Conservation (phyloP, 1,140 invertebrate genomes). For the Drosophila trapezifrons region DNA sequence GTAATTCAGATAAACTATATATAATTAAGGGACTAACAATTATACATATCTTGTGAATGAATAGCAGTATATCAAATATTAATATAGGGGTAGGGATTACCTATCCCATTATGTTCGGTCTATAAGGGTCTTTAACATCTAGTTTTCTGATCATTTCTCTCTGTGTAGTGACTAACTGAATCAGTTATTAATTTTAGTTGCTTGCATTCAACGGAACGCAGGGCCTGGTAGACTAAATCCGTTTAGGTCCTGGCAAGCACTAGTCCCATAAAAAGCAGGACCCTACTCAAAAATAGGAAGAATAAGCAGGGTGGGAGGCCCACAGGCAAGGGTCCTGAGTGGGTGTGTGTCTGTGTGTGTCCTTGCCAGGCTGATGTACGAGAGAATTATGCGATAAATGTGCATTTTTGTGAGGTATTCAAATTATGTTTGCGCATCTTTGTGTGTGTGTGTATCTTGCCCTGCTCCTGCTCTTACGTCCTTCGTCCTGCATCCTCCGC, state of each 20-base stretch:
- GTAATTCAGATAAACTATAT: no score
- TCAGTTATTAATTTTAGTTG: conserved; percentile 20
- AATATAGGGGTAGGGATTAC: no score
- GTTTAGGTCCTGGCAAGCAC: conserved; percentile 7
- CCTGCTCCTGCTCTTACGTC: neutral
- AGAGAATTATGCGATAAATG: conserved; percentile 69
- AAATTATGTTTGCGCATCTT: conserved; percentile 58
- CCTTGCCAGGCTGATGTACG: conserved; percentile 53
- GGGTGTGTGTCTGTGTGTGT: conserved; percentile 2
- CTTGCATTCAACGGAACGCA: conserved; percentile 12
- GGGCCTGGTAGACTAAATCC: conserved; percentile 7
- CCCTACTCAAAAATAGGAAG: neutral
- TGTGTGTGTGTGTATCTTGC: conserved; percentile 32
- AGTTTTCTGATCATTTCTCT: neutral
- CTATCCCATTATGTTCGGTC: no score
- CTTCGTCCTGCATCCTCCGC: neutral
- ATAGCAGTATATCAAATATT: no score
- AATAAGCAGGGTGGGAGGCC: neutral
- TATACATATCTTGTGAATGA: no score
- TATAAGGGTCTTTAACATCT: no score
- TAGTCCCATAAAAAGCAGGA: conserved; percentile 1
- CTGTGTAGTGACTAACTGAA: conserved; percentile 6
- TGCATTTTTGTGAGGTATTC: conserved; percentile 66
- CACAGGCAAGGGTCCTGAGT: conserved; percentile 9
- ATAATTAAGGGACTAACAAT: no score